Evolutionary conservation across 2,113 vertebrate species (phyloP).

Genomic region (Nyctibius bracteatus): DNA sequence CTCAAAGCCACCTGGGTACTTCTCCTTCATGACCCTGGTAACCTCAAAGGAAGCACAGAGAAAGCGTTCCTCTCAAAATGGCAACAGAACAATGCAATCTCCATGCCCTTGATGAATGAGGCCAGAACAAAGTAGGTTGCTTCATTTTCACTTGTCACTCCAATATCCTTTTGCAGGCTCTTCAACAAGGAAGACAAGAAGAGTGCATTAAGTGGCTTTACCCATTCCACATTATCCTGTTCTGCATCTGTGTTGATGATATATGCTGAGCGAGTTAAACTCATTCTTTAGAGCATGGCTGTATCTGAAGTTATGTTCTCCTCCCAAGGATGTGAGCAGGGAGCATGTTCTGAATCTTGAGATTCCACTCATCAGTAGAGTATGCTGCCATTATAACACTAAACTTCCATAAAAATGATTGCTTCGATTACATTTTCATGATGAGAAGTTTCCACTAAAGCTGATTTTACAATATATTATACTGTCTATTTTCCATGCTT

Average conservation of each 20-base stretch:
- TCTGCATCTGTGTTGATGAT: neutral
- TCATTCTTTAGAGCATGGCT: neutral
- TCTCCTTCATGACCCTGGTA: neutral
- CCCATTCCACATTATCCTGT: neutral
- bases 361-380: neutral
- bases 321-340: neutral
- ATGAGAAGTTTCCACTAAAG: neutral
- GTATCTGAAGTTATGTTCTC: neutral
- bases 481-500: neutral
- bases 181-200: neutral
- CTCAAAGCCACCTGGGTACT: slow-evolving; percentile 1
- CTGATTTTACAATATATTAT: neutral
- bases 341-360: neutral
- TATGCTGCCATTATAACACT: neutral
- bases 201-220: neutral
- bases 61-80: neutral
- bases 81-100: neutral
- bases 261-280: neutral
- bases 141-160: neutral
- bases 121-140: neutral
- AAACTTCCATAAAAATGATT: neutral
- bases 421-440: neutral
- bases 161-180: neutral
- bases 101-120: neutral
- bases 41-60: neutral